These are phyloP conservation scores for Sander vitreus DNA, from an alignment of 2,113 vertebrate species.

Conservation along the genomic window DNA sequence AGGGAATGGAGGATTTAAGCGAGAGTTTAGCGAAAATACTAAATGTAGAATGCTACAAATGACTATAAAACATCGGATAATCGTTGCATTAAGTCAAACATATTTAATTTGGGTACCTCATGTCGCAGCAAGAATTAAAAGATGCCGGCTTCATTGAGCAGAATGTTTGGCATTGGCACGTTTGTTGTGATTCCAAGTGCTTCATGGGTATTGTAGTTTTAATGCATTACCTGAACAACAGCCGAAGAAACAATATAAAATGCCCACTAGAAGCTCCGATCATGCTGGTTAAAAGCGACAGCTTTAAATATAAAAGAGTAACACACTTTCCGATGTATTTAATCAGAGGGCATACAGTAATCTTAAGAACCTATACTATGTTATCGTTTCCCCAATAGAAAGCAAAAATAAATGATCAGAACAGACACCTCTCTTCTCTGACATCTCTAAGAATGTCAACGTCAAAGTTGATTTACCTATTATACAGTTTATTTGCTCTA, in stretches of 20 bases:
- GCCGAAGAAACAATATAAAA: not conserved
- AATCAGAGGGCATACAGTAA: not conserved
- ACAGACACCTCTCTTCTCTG: not conserved
- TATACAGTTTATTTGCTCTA: too few species aligned
- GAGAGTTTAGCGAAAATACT: not conserved
- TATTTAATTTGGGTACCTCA: slow-evolving; percentile 67
- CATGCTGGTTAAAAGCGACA: too few species aligned
- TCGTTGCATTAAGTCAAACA: not conserved
- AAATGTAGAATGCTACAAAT: fast-evolving
- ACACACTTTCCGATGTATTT: not conserved
- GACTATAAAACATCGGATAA: fast-evolving
- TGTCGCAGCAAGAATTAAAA: slow-evolving; percentile 64
- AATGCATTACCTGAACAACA: not conserved
- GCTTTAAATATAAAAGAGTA: not conserved
- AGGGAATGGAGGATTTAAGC: not conserved
- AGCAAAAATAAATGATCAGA: not conserved
- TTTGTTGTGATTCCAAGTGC: slow-evolving; percentile 63
- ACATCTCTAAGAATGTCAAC: not conserved
- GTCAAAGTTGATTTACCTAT: not conserved
- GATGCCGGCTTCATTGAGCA: slow-evolving; percentile 57
- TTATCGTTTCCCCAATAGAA: not conserved
- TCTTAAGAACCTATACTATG: not conserved
- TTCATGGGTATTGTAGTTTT: slow-evolving; percentile 76
- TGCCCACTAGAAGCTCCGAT: not conserved
- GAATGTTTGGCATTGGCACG: slow-evolving; percentile 60